Evolutionary conservation across 2,113 vertebrate genomes (phyloP), one percentile per base, ranked within the genome.

Genomic region (Panthera leo): DNA sequence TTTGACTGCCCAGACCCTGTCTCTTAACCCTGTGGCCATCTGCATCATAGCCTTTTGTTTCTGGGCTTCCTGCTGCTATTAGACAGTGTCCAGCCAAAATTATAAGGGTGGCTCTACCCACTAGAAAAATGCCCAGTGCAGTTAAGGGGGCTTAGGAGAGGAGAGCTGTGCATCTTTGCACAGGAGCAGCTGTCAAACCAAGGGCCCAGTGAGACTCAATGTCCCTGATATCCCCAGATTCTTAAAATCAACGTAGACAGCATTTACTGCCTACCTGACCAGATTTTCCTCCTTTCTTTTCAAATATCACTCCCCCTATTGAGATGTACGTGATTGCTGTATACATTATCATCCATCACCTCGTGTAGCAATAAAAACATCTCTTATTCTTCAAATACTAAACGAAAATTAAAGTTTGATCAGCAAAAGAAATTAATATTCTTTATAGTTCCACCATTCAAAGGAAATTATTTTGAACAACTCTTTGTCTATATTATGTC

Each of bases 381-480:
- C 31, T 13, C 36, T 70, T 85, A 95, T 68, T 84, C 31, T 78
- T 31, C 61, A 18, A 12, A 9, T 25, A 18, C 29, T 45, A 51
- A 61, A 63, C 42, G 39, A 85, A 48, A 65, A 53, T 65, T 83
- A 48, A 95, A 78, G 31, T 85, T 70, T 48, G 5, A 31, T 70
- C 19, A 51, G 34, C 11, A 79, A 91, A 93, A 78, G 19, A 78
- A 68, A 67, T 3, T 14, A 36, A 83, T 76, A 67, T 90, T 76
- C 5, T 18, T 71, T n/a, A 11, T 36, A 85, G 85, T 79, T 85
- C 16, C 23, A 34, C 18, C 71, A 55, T 53, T 84, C 14, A 31
- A 78, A 95, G 80, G 31, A 85, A 91, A 91, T 68, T 9, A 36
- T 15, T 76, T 82, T 95, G 76, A 85, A 85, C 53, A 68, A 90